Evolutionary conservation across 2,888 invertebrate species (phyloP), one percentile per base, ranked within the genome.

Genomic region (Dicycla oo): DNA sequence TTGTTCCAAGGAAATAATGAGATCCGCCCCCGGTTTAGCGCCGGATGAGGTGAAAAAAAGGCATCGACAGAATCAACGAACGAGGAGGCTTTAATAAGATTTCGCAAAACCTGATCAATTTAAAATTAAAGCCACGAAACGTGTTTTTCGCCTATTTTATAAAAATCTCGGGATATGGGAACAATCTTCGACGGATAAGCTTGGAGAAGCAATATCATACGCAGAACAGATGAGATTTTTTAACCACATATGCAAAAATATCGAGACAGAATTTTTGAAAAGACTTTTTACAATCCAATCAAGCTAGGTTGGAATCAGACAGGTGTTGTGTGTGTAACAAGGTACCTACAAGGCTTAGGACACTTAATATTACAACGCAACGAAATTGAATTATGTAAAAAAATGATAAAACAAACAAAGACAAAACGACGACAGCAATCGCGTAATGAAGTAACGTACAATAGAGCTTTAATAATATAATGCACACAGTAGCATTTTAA

Each of bases 41-140:
- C 73, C 82, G 84, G 83, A 79, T 76, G 79, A 88, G 89, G 89
- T 88, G 91, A 94, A 95, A 94, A 75, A 93, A 93, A 90, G 88
- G 76, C 74, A 83, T 73, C 83, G 82, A 84, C 80, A 83, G 78
- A 84, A 86, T 92, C 93, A 92, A 92, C 93, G 93, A 88, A 88
- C 89, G 90, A 80, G 78, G 87, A 91, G 93, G 95, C 94, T 95
- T 96, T 94, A 89, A 90, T 84, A 93, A 95, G 95, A 95, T 94
- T 94, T 90, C 93, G 91, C 92, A 93, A 93, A 95, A 95, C 93
- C 95, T 91, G 94, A 95, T 95, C 95, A 96, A 96, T 96, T 96
- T 96, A 95, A 96, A 96, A 96, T 96, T 95, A 96, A 96, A 96
- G 95, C 96, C 96, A 95, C 93, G 93, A 95, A 96, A 96, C 96